Base-by-base conservation (phyloP, 2,113 vertebrate species). In the Salminus brasiliensis region DNA sequence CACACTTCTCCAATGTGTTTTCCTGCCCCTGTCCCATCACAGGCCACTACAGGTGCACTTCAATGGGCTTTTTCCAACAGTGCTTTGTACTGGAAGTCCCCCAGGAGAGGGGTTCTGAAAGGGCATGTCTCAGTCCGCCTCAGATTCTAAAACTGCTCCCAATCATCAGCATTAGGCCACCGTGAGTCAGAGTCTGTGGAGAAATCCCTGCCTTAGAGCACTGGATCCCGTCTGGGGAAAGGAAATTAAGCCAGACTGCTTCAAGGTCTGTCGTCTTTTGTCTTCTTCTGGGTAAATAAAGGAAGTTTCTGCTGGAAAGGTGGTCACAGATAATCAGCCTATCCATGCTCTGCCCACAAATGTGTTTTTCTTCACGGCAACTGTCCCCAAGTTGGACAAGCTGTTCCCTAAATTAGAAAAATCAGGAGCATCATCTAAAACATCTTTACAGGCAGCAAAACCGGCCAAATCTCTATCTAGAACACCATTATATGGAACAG, bases 11-110 rank as follows among this genome's bases (percentile, higher is more conserved):
- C 53, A 60, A 16, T 10, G 13, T 4, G 5, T 15, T 27, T 23
- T 71, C 53, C 23, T 65, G 65, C 43, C 25, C 70, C 11, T 23
- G 45, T 18, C 43, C 18, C 47, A 71, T 18, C 49, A 59, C 74
- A 72, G 43, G 60, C n/a, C 52, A 47, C 66, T 69, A 79, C 85
- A 84, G 72, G 78, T 81, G 68, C 83, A 79, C 59, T 78, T 77
- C 41, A 83, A 49, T 34, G 30, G 32, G 43, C 25, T 76, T 30
- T 59, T 79, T 74, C 32, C 76, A 43, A 74, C 43, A 52, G 27
- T 41, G 27, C n/a, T 53, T n/a, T 63, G 39, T n/a, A 25, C 23
- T 74, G 70, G 74, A 79, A 67, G 71, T 81, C 77, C 76, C 76
- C 67, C 2, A n/a, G 27, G 47, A 15, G 30, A 57, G 62, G 57